Evolutionary conservation across 2,797 vertebrate genomes (phyloP), one percentile per base, ranked within the genome.

Genomic region (Phrynocephalus forsythii): DNA sequence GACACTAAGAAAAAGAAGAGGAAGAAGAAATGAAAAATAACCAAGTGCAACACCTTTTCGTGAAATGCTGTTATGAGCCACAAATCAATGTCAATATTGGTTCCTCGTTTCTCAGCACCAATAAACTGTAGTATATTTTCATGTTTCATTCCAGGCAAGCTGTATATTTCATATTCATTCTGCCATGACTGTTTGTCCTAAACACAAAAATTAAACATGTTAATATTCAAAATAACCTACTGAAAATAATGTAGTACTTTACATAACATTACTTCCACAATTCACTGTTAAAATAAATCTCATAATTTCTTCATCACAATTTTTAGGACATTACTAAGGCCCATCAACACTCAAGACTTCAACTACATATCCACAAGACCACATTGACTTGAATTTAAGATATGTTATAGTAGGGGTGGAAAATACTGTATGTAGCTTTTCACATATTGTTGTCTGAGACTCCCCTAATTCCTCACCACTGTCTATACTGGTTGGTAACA

Each of bases 101-200:
- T 98, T 95, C 98, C 98, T 93, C 98, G 97, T 92, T 99, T 99
- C 96, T 99, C 99, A 48, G 98, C 98, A 1, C 98, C 98, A 56
- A 99, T 98, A 91, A 99, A 99, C 94, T 98, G 98, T 84, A 99
- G 93, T 93, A 99, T 97, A 93, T 98, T 99, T 85, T 99, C 99
- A 83, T 99, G 99, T 94, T 99, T 99, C 98, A 99, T 99, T 82
- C 99, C 99, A 67, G 96, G 97, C 91, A 99, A 94, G 91, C 97
- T 98, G 97, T 98, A 99, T 85, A 99, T 98, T 96, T 99, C 98
- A 5, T 99, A 99, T 93, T 99, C 99, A 48, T 99, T 99, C 97
- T 99, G 99, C 99, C 99, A 99, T 0, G 99, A 99, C 92, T 98
- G 98, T 90, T 99, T 99, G 95, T 99, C 98, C 99, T 93, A 2